Evolutionary conservation across 1,140 invertebrate species (phyloP).

Genomic region (Bombus polaris): DNA sequence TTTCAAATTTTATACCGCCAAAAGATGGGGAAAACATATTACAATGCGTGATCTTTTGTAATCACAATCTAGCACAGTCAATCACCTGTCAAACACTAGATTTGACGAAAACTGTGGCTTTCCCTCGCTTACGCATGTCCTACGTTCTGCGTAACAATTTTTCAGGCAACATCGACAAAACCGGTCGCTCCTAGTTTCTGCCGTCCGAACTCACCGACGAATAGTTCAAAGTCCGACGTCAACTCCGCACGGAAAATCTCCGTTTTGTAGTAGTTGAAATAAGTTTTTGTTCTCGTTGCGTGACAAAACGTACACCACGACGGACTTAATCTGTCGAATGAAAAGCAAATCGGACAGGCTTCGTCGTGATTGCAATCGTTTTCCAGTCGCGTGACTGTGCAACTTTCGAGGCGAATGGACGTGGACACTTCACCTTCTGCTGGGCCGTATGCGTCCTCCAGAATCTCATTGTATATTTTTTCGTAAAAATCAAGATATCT

Average conservation of each 20-base stretch:
- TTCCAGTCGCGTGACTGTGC: slow-evolving; percentile 21
- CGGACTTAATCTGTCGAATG: slow-evolving; percentile 22
- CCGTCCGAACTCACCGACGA: background rate
- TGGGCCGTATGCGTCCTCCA: too few species aligned
- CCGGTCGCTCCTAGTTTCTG: too few species aligned
- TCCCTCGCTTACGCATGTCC: background rate
- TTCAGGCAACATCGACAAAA: too few species aligned
- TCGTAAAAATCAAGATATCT: slow-evolving; percentile 36
- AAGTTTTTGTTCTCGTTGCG: too few species aligned
- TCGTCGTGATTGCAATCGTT: slow-evolving; percentile 19
- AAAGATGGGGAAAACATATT: background rate
- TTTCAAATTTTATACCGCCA: background rate
- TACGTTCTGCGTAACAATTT: background rate
- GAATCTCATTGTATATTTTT: background rate
- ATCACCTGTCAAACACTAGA: background rate
- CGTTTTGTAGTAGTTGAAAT: too few species aligned
- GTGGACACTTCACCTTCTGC: background rate
- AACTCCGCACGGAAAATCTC: background rate
- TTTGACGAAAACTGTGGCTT: background rate
- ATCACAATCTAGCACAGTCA: background rate
- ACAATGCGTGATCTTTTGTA: background rate
- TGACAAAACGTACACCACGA: background rate
- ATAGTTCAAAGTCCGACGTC: background rate
- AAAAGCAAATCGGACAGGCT: slow-evolving; percentile 22
- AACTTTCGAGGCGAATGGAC: background rate